Evolutionary conservation across 2,113 vertebrate species (phyloP).

Genomic region (Triplophysa rosa): DNA sequence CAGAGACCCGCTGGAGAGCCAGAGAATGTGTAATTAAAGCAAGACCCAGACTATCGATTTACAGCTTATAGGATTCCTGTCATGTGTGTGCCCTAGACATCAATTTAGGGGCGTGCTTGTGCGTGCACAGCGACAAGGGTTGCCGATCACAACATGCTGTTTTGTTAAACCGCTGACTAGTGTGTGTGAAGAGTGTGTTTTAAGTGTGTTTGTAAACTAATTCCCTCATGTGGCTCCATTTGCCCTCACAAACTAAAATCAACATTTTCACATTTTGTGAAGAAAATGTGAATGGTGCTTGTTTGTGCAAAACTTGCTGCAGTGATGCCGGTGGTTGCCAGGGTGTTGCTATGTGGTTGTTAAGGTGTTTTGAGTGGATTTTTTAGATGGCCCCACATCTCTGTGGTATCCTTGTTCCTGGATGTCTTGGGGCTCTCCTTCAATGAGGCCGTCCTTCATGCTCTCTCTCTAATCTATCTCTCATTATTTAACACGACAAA

Average conservation of each 20-base stretch:
- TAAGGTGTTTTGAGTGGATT: background rate
- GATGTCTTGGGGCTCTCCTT: background rate
- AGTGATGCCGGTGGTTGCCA: background rate
- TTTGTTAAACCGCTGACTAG: conserved; percentile 14
- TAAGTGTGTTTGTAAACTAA: conserved; percentile 39
- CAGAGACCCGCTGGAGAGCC: conserved; percentile 22
- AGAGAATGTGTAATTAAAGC: conserved; percentile 56
- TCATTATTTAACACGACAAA: too few species aligned
- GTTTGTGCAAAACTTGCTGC: background rate
- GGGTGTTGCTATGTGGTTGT: background rate
- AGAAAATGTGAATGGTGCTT: background rate
- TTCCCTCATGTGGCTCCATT: background rate
- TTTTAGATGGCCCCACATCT: background rate
- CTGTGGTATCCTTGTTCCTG: too few species aligned
- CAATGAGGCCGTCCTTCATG: conserved; percentile 43
- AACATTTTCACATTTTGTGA: background rate
- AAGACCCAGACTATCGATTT: conserved; percentile 49
- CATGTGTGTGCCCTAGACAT: conserved; percentile 37
- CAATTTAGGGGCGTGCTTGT: conserved; percentile 32
- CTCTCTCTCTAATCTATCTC: background rate
- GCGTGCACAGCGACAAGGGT: conserved; percentile 27
- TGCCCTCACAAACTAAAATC: background rate
- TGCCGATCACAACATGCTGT: conserved; percentile 14
- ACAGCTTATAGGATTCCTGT: conserved; percentile 48
- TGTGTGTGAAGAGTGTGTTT: conserved; percentile 23